Conservation (phyloP, 2,888 invertebrate species). For the Eristalinus aeneus region DNA sequence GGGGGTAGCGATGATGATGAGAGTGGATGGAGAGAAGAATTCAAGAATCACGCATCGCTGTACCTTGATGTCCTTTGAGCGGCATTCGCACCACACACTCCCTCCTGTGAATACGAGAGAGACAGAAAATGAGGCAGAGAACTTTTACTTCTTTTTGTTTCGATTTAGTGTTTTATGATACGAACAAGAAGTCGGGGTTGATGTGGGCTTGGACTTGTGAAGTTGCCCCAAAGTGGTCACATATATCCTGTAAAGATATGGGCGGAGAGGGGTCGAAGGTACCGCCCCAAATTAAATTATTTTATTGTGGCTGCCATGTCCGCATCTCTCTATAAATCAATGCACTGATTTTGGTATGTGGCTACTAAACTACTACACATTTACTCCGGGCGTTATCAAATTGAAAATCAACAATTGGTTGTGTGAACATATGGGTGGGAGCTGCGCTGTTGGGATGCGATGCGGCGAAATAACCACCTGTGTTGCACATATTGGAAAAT, state of each 20-base stretch:
- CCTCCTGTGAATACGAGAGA: not conserved
- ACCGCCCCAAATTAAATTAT: slow-evolving; percentile 56
- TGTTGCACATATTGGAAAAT: slow-evolving; percentile 61
- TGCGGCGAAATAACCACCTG: slow-evolving; percentile 62
- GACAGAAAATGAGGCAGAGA: not conserved
- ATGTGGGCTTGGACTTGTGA: slow-evolving; percentile 34
- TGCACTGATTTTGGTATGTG: slow-evolving; percentile 38
- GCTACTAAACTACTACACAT: slow-evolving; percentile 12
- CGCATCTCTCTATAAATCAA: slow-evolving; percentile 51
- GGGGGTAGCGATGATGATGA: not conserved
- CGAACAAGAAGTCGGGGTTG: slow-evolving; percentile 21
- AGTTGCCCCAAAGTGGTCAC: slow-evolving; percentile 66
- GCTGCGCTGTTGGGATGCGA: slow-evolving; percentile 7
- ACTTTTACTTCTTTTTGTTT: slow-evolving; percentile 13
- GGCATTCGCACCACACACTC: not conserved
- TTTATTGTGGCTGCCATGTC: slow-evolving; percentile 40
- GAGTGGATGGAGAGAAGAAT: slow-evolving; percentile 21
- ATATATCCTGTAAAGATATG: slow-evolving; percentile 42
- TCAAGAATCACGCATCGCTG: slow-evolving; percentile 42
- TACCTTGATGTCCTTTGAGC: not conserved
- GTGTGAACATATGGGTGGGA: not conserved
- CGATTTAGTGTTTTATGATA: slow-evolving; percentile 70
- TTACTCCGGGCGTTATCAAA: slow-evolving; percentile 57
- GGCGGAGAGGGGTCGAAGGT: slow-evolving; percentile 36
- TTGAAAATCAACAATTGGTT: slow-evolving; percentile 70